Percentiles rank a stretch among this genome's conserved stretches.
Evolutionary conservation across 2,888 invertebrate species (phyloP).

Genomic region (Tupiocoris notatus): DNA sequence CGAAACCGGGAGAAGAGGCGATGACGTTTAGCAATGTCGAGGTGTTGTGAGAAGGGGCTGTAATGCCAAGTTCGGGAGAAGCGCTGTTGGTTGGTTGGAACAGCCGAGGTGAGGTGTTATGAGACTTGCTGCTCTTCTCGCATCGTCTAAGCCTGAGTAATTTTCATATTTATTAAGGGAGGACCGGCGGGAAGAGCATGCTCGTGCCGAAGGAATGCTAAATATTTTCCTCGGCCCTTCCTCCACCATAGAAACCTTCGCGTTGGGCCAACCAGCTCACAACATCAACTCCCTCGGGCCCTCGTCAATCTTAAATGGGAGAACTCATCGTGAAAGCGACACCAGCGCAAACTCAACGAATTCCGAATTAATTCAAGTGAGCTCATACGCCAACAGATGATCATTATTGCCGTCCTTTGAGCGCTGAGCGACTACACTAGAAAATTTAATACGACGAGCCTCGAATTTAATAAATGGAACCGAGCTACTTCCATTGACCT

Average conservation of each 20-base stretch:
- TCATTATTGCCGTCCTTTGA: too few species aligned
- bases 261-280: constrained; percentile 3
- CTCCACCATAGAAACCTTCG: constrained; percentile 1
- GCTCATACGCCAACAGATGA: too few species aligned
- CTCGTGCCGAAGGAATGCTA: constrained; percentile 35
- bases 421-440: too few species aligned
- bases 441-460: too few species aligned
- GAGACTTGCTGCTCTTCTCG: not conserved
- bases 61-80: not conserved
- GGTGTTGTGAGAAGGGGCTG: too few species aligned
- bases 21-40: too few species aligned
- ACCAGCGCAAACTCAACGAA: too few species aligned
- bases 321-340: not conserved
- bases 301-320: not conserved
- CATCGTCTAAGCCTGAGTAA: constrained; percentile 26
- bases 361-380: too few species aligned
- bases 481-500: too few species aligned
- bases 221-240: constrained; percentile 21
- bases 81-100: not conserved
- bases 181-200: not conserved
- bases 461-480: too few species aligned
- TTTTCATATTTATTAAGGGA: constrained; percentile 45
- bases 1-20: too few species aligned
- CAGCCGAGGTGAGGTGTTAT: constrained; percentile 20
- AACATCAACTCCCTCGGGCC: not conserved